Conservation (phyloP, 2,888 invertebrate species). For the Aethes cnicana region DNA sequence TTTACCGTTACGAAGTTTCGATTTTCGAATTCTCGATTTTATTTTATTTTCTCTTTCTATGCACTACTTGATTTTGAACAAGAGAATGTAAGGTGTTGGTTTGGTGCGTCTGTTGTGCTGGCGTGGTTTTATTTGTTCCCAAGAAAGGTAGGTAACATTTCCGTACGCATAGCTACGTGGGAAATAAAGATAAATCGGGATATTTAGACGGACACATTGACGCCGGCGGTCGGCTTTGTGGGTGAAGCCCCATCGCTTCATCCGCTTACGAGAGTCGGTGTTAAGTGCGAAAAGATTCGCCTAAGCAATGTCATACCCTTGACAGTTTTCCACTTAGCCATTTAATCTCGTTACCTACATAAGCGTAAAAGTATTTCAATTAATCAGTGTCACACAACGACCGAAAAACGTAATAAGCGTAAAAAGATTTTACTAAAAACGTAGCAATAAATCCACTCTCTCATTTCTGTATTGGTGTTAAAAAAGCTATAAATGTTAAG, state of each 20-base stretch:
- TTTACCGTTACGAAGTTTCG: not conserved
- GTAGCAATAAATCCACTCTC: constrained; percentile 9
- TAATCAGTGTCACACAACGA: not conserved
- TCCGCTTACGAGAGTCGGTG: constrained; percentile 43
- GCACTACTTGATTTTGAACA: constrained; percentile 10
- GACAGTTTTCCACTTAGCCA: constrained; percentile 9
- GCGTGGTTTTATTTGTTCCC: not conserved
- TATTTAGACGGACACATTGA: constrained; percentile 27
- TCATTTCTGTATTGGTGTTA: not conserved
- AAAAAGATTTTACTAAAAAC: too few relatives aligned
- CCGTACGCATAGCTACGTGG: not conserved
- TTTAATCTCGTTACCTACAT: not conserved
- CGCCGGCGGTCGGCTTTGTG: constrained; percentile 34
- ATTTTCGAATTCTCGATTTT: constrained; percentile 21
- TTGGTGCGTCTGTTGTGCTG: not conserved
- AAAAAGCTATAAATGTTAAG: constrained; percentile 17
- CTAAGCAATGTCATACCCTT: constrained; percentile 40
- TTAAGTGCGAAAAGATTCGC: constrained; percentile 42
- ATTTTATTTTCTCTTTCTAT: not conserved
- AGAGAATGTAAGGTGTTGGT: constrained; percentile 1
- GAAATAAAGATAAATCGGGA: not conserved
- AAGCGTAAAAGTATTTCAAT: not conserved
- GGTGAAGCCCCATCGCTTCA: constrained; percentile 43
- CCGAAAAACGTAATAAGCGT: too few relatives aligned
- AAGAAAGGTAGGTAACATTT: not conserved